These are phyloP conservation scores for Mola mola DNA, from an alignment of 2,113 vertebrate species.

Conservation along the genomic window DNA sequence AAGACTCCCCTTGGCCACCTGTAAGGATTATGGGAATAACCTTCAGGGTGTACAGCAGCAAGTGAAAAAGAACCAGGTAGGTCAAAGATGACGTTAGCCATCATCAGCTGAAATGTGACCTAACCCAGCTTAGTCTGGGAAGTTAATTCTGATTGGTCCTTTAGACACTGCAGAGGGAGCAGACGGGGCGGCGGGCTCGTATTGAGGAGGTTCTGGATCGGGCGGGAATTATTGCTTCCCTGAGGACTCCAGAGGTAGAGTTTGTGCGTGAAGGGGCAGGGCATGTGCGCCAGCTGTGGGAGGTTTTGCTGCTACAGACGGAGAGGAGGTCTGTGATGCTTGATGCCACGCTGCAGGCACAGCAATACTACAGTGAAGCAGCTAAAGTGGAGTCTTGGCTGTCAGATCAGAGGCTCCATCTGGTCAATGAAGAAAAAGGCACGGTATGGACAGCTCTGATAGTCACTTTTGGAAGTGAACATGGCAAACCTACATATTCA, in stretches of 20 bases:
- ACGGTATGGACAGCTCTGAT: conserved; percentile 77
- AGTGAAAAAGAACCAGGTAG: conserved; percentile 91
- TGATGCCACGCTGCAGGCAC: conserved; percentile 84
- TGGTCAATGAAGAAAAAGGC: conserved; percentile 91
- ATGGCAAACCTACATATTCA: neutral
- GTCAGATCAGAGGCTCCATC: conserved; percentile 91
- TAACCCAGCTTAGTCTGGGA: neutral
- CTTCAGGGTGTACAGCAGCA: conserved; percentile 90
- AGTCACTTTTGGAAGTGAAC: neutral
- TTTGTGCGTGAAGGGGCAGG: conserved; percentile 81
- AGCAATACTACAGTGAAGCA: conserved; percentile 90
- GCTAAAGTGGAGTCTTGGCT: conserved; percentile 93
- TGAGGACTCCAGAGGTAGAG: conserved; percentile 85
- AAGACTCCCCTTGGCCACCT: conserved; percentile 87
- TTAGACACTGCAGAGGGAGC: conserved; percentile 91
- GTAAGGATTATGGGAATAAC: conserved; percentile 90
- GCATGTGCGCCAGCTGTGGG: conserved; percentile 88
- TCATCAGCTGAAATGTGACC: conserved; percentile 7
- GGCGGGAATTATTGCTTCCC: conserved; percentile 82
- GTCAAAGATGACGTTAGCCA: neutral
- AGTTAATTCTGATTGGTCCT: conserved; percentile 16
- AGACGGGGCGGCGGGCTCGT: conserved; percentile 87
- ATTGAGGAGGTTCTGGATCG: conserved; percentile 83
- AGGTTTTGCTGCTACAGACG: conserved; percentile 84
- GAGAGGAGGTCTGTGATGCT: conserved; percentile 85